Conservation (phyloP, 2,888 invertebrate species). For the Germaria angustata region DNA sequence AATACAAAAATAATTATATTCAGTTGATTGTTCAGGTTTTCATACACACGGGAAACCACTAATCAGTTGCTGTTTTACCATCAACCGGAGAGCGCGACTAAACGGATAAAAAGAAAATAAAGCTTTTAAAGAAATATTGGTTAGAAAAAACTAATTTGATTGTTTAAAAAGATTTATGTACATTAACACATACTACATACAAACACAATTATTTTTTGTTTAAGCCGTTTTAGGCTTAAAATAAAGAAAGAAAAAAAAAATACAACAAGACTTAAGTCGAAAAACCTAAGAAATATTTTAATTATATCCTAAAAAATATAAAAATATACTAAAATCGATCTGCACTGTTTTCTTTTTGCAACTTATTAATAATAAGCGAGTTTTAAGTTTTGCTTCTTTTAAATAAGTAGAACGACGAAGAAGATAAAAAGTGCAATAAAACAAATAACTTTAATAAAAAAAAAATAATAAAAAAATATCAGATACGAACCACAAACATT, state of each 20-base stretch:
- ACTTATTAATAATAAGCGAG: constrained; percentile 13
- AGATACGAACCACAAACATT: constrained; percentile 31
- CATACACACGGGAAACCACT: constrained; percentile 61
- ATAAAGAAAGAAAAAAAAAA: not conserved
- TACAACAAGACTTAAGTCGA: constrained; percentile 34
- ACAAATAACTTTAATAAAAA: constrained; percentile 50
- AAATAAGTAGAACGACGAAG: constrained; percentile 49
- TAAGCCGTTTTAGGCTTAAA: constrained; percentile 28
- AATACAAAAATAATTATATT: constrained; percentile 54
- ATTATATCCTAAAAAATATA: not conserved
- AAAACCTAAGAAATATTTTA: not conserved
- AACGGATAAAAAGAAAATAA: constrained; percentile 50
- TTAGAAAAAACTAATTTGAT: constrained; percentile 11
- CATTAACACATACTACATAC: not conserved
- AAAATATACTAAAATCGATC: not conserved
- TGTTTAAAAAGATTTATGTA: not conserved
- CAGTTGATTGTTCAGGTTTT: constrained; percentile 65
- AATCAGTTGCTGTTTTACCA: constrained; percentile 71
- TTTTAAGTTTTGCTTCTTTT: constrained; percentile 4
- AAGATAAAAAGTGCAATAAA: constrained; percentile 65
- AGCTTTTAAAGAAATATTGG: not conserved
- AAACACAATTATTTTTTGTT: not conserved
- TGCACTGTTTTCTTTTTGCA: not conserved
- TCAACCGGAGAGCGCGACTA: constrained; percentile 65
- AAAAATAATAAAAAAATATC: constrained; percentile 46